Evolutionary conservation across 2,113 vertebrate genomes (phyloP).

Genomic region (Ranitomeya imitator): DNA sequence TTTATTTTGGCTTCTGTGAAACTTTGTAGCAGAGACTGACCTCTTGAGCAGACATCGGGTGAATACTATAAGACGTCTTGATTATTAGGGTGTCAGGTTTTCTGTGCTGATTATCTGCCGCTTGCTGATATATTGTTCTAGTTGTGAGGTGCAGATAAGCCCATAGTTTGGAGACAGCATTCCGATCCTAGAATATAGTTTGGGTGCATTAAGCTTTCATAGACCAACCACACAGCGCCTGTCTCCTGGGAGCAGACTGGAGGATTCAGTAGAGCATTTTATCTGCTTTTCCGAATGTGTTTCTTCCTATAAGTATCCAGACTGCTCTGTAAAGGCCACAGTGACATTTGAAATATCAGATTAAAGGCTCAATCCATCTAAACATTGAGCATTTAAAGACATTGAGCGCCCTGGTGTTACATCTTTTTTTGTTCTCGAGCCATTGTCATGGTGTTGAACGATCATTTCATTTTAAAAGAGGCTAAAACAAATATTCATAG

Average conservation of each 20-base stretch:
- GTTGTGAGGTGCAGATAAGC: slow-evolving; percentile 26
- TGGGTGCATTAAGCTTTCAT: slow-evolving; percentile 26
- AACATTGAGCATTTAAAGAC: slow-evolving; percentile 43
- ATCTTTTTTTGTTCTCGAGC: slow-evolving; percentile 26
- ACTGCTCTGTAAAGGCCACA: slow-evolving; percentile 40
- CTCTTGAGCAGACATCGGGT: slow-evolving; percentile 63
- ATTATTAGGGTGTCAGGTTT: slow-evolving; percentile 31
- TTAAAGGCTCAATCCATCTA: slow-evolving; percentile 43
- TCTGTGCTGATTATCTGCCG: slow-evolving; percentile 11
- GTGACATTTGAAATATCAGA: slow-evolving; percentile 54
- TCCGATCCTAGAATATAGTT: slow-evolving; percentile 42
- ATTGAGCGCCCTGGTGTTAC: slow-evolving; percentile 17
- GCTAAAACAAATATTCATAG: background rate
- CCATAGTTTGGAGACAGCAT: slow-evolving; percentile 33
- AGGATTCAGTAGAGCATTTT: slow-evolving; percentile 49
- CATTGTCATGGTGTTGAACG: slow-evolving; percentile 3
- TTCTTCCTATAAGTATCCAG: slow-evolving; percentile 40
- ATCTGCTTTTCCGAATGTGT: slow-evolving; percentile 36
- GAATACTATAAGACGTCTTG: slow-evolving; percentile 55
- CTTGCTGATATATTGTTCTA: slow-evolving; percentile 24
- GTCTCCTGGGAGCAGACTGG: slow-evolving; percentile 42
- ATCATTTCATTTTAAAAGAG: slow-evolving; percentile 32
- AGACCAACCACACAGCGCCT: slow-evolving; percentile 15
- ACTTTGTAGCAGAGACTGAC: slow-evolving; percentile 65
- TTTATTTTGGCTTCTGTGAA: slow-evolving; percentile 69